Percentiles rank a stretch among this genome's conserved stretches.
Evolutionary conservation across 2,797 vertebrate genomes (phyloP).

Genomic region (Orestias chungarensis): DNA sequence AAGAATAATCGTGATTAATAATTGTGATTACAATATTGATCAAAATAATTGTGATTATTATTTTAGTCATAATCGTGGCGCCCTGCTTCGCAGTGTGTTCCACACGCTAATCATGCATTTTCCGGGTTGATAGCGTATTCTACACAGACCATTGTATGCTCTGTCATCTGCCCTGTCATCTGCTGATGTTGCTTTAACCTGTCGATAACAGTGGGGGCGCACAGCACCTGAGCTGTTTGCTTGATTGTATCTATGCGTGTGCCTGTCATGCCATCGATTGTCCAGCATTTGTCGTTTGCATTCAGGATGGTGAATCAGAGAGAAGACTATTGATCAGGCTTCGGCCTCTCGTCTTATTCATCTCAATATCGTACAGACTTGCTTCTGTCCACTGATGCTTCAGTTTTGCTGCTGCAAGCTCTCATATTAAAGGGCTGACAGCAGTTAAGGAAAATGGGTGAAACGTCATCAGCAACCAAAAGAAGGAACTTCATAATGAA

Average conservation of each 20-base stretch:
- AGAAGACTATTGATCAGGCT: constrained; percentile 79
- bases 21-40: no score
- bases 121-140: constrained; percentile 71
- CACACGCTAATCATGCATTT: constrained; percentile 44
- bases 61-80: no score
- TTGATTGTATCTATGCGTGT: constrained; percentile 20
- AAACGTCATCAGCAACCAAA: not conserved
- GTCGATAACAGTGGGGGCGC: constrained; percentile 73
- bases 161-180: constrained; percentile 80
- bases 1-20: no score
- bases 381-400: constrained; percentile 46
- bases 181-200: constrained; percentile 78
- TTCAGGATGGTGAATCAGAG: constrained; percentile 81
- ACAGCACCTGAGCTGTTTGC: constrained; percentile 39
- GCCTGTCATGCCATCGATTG: constrained; percentile 71
- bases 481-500: not conserved
- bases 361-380: constrained; percentile 68
- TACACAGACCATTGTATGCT: constrained; percentile 69
- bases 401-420: constrained; percentile 34
- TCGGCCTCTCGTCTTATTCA: constrained; percentile 76
- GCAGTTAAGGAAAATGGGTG: constrained; percentile 9
- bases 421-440: constrained; percentile 20
- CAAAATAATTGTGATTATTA: no score
- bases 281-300: constrained; percentile 78
- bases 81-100: constrained; percentile 8